Evolutionary conservation across 2,888 invertebrate genomes (phyloP).

Genomic region (Stratiomys singularior): DNA sequence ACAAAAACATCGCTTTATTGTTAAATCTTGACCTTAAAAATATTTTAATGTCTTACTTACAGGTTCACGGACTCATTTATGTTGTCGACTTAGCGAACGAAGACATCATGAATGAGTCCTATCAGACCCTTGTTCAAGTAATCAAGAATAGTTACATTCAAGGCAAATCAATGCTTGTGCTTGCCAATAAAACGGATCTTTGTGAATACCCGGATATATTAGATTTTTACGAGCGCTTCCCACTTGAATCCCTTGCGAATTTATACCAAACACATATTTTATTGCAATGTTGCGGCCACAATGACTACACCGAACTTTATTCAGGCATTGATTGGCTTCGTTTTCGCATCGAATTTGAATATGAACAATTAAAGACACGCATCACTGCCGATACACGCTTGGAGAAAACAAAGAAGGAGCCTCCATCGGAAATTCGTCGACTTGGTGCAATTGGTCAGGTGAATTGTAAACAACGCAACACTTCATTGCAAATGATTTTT

Average conservation of each 20-base stretch:
- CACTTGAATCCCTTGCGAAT: conserved; percentile 57
- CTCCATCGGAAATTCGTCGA: neutral
- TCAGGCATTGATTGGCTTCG: conserved; percentile 55
- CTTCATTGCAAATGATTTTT: neutral
- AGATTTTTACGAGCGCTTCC: conserved; percentile 61
- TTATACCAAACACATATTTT: conserved; percentile 52
- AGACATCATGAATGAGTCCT: conserved; percentile 49
- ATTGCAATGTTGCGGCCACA: conserved; percentile 31
- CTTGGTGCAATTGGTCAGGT: neutral
- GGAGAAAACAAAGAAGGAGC: neutral
- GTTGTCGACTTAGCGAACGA: conserved; percentile 59
- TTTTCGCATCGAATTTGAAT: conserved; percentile 54
- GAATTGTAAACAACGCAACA: neutral
- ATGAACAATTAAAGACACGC: conserved; percentile 54
- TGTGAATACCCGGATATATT: conserved; percentile 58
- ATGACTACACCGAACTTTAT: conserved; percentile 18
- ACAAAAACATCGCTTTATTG: too few relatives aligned
- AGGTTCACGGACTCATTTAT: conserved; percentile 59
- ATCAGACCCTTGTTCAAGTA: conserved; percentile 56
- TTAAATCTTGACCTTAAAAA: too few relatives aligned
- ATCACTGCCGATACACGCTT: conserved; percentile 56
- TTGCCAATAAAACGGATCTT: conserved; percentile 59
- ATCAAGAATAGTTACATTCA: conserved; percentile 57
- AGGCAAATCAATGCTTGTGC: conserved; percentile 60
- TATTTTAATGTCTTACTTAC: neutral